These are phyloP conservation scores for Platycheirus albimanus DNA, from an alignment of 2,888 invertebrate genomes.

Conservation along the genomic window DNA sequence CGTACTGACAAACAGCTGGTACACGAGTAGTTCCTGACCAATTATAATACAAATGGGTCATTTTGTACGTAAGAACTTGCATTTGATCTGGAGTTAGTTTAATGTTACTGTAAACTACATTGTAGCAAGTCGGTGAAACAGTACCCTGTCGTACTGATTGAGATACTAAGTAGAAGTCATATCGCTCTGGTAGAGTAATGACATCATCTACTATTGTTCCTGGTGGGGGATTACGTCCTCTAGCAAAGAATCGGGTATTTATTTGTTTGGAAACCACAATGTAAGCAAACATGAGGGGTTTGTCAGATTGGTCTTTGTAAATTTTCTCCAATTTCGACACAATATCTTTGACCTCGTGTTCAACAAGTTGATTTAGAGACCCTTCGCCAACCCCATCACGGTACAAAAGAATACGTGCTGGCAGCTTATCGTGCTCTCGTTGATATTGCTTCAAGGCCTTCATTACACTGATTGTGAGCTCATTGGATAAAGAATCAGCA, in stretches of 20 bases:
- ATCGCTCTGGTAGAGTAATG: constrained; percentile 91
- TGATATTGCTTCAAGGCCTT: constrained; percentile 80
- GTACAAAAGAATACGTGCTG: constrained; percentile 90
- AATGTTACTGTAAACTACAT: constrained; percentile 90
- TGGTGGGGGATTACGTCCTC: constrained; percentile 88
- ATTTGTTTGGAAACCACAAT: constrained; percentile 95
- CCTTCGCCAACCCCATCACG: constrained; percentile 98
- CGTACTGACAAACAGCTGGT: constrained; percentile 97
- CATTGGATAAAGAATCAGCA: constrained; percentile 89
- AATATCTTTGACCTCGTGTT: constrained; percentile 88
- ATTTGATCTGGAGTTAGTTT: constrained; percentile 89
- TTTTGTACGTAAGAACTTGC: constrained; percentile 93
- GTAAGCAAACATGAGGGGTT: constrained; percentile 86
- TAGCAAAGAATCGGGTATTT: constrained; percentile 88
- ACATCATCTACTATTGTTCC: constrained; percentile 95
- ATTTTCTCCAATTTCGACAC: constrained; percentile 84
- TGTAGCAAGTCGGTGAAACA: constrained; percentile 95
- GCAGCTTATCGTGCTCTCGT: constrained; percentile 83
- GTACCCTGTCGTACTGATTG: constrained; percentile 95
- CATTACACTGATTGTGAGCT: constrained; percentile 87
- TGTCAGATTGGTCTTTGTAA: constrained; percentile 83
- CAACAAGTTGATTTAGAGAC: constrained; percentile 89
- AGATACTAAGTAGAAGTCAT: constrained; percentile 95
- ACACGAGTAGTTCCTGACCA: constrained; percentile 94
- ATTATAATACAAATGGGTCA: constrained; percentile 96